Base-by-base conservation (phyloP, 2,113 vertebrate genomes). In the Caretta caretta region DNA sequence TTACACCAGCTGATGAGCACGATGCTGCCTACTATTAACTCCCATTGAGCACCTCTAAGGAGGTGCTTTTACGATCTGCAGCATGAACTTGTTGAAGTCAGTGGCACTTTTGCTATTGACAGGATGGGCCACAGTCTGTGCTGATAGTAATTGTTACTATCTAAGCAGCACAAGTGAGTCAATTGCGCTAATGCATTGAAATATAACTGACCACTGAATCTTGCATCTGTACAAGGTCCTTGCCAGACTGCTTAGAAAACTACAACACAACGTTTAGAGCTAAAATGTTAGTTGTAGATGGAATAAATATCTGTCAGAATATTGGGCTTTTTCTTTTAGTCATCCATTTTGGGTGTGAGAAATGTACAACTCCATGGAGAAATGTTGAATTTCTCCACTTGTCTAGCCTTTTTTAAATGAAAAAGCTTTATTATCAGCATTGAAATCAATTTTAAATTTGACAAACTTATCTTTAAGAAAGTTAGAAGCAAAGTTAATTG, bases 61-160 rank as follows among this genome's bases (percentile, higher is more conserved):
- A 62, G 88, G 4, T 4, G 27, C 25, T 12, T n/a, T 20, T 11
- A 5, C 6, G 0, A 19, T 29, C 5, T 29, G 10, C 13, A 19
- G 27, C n/a, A 9, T 0, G 83, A 75, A 48, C 83, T 84, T 0
- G 0, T 2, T 69, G 89, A 2, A 10, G 0, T 3, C 4, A 27
- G 22, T 46, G 24, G 3, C 13, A 8, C 13, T 29, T 16, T 48
- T 78, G 75, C 38, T 4, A 25, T 16, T 48, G 25, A 16, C 24
- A 78, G 42, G 75, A 25, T 48, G 12, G 12, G 75, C 24, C n/a
- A 75, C 10, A 46, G 24, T 46, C 42, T 46, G 10, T 46, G 20
- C 38, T 25, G 38, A 46, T 25, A 11, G 22, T 25, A 76, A 46
- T 24, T 22, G 2, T 76, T 76, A 27, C 12, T 5, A 46, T 27